Evolutionary conservation across 2,797 vertebrate species (phyloP).

Genomic region (Manis javanica): DNA sequence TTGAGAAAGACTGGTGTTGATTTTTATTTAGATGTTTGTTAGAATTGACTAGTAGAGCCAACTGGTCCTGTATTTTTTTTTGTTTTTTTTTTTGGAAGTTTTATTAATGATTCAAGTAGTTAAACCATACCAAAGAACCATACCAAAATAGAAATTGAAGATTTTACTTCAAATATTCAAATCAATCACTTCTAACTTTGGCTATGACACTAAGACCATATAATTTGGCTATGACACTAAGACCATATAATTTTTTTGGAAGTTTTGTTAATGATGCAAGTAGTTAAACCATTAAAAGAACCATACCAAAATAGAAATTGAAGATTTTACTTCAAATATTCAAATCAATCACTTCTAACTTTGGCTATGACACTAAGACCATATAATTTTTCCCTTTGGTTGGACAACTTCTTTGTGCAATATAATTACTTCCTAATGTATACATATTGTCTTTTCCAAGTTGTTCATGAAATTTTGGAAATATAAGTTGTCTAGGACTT

Average conservation of each 20-base stretch:
- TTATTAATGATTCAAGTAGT: neutral
- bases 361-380: neutral
- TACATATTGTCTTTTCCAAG: neutral
- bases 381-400: neutral
- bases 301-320: neutral
- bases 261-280: neutral
- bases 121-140: neutral
- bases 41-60: neutral
- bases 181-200: neutral
- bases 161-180: neutral
- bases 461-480: neutral
- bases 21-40: neutral
- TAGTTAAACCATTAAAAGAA: neutral
- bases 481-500: neutral
- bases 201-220: neutral
- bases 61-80: neutral
- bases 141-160: neutral
- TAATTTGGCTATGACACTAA: neutral
- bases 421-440: neutral
- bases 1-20: neutral
- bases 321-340: neutral
- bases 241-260: neutral
- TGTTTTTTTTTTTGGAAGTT: neutral
- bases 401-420: neutral
- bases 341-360: neutral